Percentiles rank a stretch among this genome's conserved stretches.
phyloP scores from a whole-genome alignment of 2,888 invertebrate genomes.

The Buathra laborator region DNA sequence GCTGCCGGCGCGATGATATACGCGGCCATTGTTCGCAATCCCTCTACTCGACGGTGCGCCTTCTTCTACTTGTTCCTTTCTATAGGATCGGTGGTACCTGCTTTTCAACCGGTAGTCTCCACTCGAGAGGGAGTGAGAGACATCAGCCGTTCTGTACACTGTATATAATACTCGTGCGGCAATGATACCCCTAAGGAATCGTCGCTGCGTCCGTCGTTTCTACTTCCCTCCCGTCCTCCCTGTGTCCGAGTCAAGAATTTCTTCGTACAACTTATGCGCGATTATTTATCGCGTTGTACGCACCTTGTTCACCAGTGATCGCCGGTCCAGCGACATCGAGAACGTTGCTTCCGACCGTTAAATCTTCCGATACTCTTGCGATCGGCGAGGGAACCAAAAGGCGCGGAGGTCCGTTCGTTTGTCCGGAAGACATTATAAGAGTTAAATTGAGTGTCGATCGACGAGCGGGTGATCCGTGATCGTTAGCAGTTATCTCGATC shows the following conservation, averaged over 20 bases:
- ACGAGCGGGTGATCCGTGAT: slow-evolving; percentile 92
- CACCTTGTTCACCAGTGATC: slow-evolving; percentile 88
- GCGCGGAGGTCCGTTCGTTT: slow-evolving; percentile 93
- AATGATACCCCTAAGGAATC: slow-evolving; percentile 33
- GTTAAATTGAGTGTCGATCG: slow-evolving; percentile 89
- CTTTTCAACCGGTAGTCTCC: slow-evolving; percentile 67
- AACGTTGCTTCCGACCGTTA: slow-evolving; percentile 91
- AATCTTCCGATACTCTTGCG: slow-evolving; percentile 92
- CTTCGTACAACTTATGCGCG: slow-evolving; percentile 42
- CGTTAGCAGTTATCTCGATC: slow-evolving; percentile 94
- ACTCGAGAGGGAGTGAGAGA: slow-evolving; percentile 49
- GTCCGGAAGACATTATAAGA: slow-evolving; percentile 89
- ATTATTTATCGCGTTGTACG: slow-evolving; percentile 59
- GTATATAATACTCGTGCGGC: slow-evolving; percentile 19
- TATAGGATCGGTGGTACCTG: slow-evolving; percentile 64
- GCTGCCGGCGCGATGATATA: slow-evolving; percentile 84
- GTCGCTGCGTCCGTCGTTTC: slow-evolving; percentile 27
- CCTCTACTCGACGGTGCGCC: slow-evolving; percentile 69
- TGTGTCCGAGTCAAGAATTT: slow-evolving; percentile 48
- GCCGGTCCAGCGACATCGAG: slow-evolving; percentile 92
- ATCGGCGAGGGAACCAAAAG: slow-evolving; percentile 92
- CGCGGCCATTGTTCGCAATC: slow-evolving; percentile 83
- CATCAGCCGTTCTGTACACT: slow-evolving; percentile 37
- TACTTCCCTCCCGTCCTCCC: neutral
- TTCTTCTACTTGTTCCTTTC: slow-evolving; percentile 64